phyloP scores from a whole-genome alignment of 2,888 invertebrate genomes.

The Pristionchus maxplancki region DNA sequence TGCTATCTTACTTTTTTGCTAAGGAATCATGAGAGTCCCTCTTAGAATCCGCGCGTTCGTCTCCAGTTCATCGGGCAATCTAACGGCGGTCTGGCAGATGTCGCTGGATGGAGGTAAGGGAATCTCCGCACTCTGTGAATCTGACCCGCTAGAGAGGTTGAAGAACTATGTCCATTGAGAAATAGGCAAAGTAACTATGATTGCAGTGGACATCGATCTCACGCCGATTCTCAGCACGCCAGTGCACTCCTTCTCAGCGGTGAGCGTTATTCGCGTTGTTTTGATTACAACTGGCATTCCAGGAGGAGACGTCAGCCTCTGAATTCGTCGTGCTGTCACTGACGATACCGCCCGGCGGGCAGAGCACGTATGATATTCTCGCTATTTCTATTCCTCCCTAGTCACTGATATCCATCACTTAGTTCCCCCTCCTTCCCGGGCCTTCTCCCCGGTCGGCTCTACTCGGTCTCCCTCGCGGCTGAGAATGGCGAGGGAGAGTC shows the following conservation, averaged over 20 bases:
- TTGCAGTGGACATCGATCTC: constrained; percentile 32
- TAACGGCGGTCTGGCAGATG: constrained; percentile 20
- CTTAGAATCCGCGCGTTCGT: constrained; percentile 44
- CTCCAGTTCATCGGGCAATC: constrained; percentile 22
- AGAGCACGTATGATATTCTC: not conserved
- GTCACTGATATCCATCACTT: not conserved
- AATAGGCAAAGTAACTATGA: not conserved
- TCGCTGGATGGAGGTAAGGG: constrained; percentile 6
- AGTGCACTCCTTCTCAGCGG: not conserved
- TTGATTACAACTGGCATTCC: not conserved
- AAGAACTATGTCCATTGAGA: not conserved
- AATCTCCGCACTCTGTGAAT: not conserved
- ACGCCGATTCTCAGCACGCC: not conserved
- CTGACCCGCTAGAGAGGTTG: too few species aligned
- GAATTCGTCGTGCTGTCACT: constrained; percentile 20
- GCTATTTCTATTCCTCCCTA: not conserved
- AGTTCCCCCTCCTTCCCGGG: constrained; percentile 43
- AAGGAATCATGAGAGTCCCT: not conserved
- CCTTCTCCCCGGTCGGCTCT: constrained; percentile 35
- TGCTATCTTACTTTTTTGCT: too few species aligned
- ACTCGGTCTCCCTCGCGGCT: constrained; percentile 18
- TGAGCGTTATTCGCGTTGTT: not conserved
- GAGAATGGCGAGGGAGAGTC: constrained; percentile 18
- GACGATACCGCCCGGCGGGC: constrained; percentile 44
- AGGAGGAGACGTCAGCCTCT: not conserved